These are phyloP conservation scores for Poeciliopsis occidentalis DNA, from an alignment of 2,113 vertebrate genomes.

Conservation along the genomic window DNA sequence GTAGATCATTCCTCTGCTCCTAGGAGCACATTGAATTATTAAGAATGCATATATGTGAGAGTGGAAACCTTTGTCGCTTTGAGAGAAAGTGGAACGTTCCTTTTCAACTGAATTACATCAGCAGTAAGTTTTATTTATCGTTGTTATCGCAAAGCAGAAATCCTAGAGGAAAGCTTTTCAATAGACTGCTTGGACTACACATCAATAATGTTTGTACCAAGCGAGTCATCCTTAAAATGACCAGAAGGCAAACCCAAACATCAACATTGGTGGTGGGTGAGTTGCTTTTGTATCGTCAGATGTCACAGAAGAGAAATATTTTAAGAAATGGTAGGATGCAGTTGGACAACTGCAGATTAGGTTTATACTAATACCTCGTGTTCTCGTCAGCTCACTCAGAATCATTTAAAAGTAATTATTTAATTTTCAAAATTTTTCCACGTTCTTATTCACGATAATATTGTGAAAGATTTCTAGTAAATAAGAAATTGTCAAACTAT, in stretches of 20 bases:
- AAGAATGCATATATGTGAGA: conserved; percentile 43
- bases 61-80: conserved; percentile 11
- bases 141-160: conserved; percentile 12
- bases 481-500: too few species aligned
- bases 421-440: too few species aligned
- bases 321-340: background rate
- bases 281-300: background rate
- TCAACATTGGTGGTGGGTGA: background rate
- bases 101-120: conserved; percentile 25
- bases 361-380: background rate
- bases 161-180: conserved; percentile 25
- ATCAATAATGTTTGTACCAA: background rate
- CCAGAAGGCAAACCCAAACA: background rate
- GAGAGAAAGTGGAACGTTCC: conserved; percentile 3
- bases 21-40: conserved; percentile 60
- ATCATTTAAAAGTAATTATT: too few species aligned
- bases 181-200: conserved; percentile 11
- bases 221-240: background rate
- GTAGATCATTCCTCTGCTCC: conserved; percentile 58
- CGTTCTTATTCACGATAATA: too few species aligned
- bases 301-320: background rate
- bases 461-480: too few species aligned
- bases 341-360: background rate
- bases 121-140: conserved; percentile 23
- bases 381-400: too few species aligned